These are phyloP conservation scores for Panthera tigris DNA, from an alignment of 2,113 vertebrate species.

Conservation along the genomic window DNA sequence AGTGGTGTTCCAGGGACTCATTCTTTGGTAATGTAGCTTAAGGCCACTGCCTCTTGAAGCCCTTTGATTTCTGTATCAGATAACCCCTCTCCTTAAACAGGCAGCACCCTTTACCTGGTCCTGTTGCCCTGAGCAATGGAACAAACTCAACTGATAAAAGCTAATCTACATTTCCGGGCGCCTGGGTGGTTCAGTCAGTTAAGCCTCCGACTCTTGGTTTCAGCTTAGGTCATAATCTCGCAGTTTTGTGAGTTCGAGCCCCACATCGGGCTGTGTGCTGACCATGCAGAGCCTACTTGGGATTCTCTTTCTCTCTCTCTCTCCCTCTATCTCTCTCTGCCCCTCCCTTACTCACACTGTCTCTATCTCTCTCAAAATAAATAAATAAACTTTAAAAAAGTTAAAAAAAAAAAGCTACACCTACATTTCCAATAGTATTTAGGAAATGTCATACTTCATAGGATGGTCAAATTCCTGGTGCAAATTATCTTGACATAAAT, in stretches of 20 bases:
- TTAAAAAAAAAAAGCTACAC: neutral
- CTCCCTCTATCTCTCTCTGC: too few species aligned
- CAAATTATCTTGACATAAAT: neutral
- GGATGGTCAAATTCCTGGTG: neutral
- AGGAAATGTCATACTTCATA: neutral
- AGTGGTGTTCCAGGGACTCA: accelerated
- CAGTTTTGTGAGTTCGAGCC: too few species aligned
- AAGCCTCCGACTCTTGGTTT: too few species aligned
- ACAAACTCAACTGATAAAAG: constrained; percentile 7
- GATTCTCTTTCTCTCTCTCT: too few species aligned
- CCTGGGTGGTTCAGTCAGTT: too few species aligned
- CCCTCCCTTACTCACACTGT: too few species aligned
- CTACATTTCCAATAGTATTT: neutral
- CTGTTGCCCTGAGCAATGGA: neutral
- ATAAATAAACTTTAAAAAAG: too few species aligned
- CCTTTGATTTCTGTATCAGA: neutral
- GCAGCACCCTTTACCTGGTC: neutral
- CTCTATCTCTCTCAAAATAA: too few species aligned
- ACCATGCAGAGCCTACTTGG: too few species aligned
- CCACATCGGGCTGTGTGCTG: too few species aligned
- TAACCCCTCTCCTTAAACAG: neutral
- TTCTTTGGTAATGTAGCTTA: neutral
- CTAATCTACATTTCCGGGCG: too few species aligned
- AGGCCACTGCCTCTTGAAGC: neutral
- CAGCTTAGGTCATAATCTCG: too few species aligned